phyloP scores from a whole-genome alignment of 2,888 invertebrate species.

The Noctua janthina region DNA sequence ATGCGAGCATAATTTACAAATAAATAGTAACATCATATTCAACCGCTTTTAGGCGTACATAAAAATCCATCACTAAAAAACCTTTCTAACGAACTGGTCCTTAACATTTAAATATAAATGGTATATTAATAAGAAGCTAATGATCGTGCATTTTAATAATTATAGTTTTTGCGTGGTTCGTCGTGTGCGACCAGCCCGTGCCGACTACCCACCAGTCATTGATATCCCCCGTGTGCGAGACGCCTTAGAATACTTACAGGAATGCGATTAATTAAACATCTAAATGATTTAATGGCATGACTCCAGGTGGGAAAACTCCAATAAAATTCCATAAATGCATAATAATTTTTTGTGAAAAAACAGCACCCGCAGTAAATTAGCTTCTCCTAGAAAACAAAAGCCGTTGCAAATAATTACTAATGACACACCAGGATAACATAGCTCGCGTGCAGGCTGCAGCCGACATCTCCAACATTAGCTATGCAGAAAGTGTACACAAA shows the following conservation, averaged over 20 bases:
- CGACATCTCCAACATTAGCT: conserved; percentile 43
- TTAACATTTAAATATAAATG: conserved; percentile 47
- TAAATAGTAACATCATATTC: neutral
- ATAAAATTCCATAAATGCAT: conserved; percentile 1
- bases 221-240: conserved; percentile 31
- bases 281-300: conserved; percentile 51
- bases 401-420: conserved; percentile 21
- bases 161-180: conserved; percentile 63
- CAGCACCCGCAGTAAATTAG: neutral
- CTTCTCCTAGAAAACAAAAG: conserved; percentile 21
- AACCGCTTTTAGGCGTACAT: neutral
- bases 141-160: conserved; percentile 46
- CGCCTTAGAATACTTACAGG: conserved; percentile 18
- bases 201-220: conserved; percentile 17
- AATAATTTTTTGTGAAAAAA: conserved; percentile 1
- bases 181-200: conserved; percentile 67
- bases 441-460: conserved; percentile 54
- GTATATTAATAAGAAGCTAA: conserved; percentile 40
- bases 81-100: neutral
- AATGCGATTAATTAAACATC: conserved; percentile 35
- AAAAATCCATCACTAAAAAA: neutral
- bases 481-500: conserved; percentile 54
- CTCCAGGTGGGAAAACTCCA: conserved; percentile 38
- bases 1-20: neutral
- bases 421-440: conserved; percentile 19